Percentiles rank a stretch among this genome's conserved stretches.
phyloP scores from a whole-genome alignment of 2,797 vertebrate genomes.

The Clamator glandarius region DNA sequence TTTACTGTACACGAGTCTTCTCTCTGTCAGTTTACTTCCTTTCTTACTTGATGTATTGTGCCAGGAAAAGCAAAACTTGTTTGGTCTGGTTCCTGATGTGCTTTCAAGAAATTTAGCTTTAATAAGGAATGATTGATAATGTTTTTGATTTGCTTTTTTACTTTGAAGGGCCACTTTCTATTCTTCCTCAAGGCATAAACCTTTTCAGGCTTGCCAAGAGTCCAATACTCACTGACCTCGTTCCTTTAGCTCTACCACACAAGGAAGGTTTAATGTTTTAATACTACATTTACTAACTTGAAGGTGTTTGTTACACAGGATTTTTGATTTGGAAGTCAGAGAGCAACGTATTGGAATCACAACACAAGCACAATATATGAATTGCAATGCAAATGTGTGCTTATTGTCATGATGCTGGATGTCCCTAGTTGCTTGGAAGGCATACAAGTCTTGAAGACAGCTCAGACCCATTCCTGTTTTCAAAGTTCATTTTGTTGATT shows the following conservation, averaged over 20 bases:
- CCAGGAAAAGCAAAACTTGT: not conserved
- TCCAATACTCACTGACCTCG: fast-evolving
- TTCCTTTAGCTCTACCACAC: not conserved
- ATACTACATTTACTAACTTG: not conserved
- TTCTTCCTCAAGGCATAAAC: not conserved
- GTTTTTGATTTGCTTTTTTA: not conserved
- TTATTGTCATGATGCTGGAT: fast-evolving
- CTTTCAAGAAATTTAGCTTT: not conserved
- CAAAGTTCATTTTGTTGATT: not conserved
- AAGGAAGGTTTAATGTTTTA: not conserved
- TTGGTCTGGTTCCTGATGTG: not conserved
- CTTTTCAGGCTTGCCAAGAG: not conserved
- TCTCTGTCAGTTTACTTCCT: not conserved
- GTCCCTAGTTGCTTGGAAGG: not conserved
- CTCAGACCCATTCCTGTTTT: not conserved
- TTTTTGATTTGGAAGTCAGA: no score
- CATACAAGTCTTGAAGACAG: not conserved
- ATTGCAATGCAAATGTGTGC: not conserved
- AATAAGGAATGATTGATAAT: not conserved
- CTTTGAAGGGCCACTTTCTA: not conserved
- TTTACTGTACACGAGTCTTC: not conserved
- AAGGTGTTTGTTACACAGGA: not conserved
- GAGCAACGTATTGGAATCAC: no score
- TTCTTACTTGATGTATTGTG: not conserved
- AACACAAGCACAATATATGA: not conserved